Evolutionary conservation across 2,113 vertebrate species (phyloP).

Genomic region (Hylia prasina): DNA sequence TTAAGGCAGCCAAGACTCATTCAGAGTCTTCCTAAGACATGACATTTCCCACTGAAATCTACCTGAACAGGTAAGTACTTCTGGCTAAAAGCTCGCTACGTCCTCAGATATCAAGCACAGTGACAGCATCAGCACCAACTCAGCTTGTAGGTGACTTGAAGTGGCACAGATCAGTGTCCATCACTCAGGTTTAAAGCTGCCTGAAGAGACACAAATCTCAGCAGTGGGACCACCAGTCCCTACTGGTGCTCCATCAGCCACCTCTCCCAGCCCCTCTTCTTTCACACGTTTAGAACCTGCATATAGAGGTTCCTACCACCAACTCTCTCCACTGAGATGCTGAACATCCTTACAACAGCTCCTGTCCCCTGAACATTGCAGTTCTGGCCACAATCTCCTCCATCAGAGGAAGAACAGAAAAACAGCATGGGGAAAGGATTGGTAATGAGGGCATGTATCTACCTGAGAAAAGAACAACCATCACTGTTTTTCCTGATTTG

Average conservation of each 20-base stretch:
- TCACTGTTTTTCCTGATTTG: neutral
- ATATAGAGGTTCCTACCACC: neutral
- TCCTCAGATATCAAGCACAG: neutral
- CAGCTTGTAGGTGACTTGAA: neutral
- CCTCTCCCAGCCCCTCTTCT: neutral
- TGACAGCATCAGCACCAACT: neutral
- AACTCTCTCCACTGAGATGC: neutral
- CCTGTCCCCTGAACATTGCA: neutral
- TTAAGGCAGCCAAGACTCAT: neutral
- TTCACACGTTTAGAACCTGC: neutral
- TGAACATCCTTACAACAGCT: neutral
- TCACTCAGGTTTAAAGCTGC: neutral
- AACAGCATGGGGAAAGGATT: neutral
- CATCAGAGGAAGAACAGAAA: neutral
- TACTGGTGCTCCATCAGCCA: neutral
- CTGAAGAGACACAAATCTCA: neutral
- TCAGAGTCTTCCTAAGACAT: neutral
- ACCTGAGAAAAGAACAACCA: neutral
- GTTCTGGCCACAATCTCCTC: neutral
- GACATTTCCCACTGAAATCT: neutral
- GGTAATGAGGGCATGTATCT: rapidly evolving
- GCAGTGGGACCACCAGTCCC: neutral
- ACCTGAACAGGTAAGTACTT: neutral
- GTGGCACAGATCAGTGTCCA: neutral
- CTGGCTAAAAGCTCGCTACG: neutral